Conservation (phyloP, 2,113 vertebrate genomes). For the Callorhinus ursinus region DNA sequence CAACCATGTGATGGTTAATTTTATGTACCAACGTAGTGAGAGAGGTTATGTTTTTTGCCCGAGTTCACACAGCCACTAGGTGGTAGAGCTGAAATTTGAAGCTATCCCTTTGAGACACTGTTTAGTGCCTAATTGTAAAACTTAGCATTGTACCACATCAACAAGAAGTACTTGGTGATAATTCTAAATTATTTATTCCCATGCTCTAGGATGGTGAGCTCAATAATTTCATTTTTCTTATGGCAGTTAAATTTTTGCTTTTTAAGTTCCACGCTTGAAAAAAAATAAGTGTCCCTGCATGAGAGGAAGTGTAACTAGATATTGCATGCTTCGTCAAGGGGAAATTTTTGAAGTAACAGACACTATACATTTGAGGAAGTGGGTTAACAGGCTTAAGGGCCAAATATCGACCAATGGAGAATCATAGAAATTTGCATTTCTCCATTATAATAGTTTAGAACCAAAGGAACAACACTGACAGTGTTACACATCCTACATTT, state of each 20-base stretch:
- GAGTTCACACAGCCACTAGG: not conserved
- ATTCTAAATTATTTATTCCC: not conserved
- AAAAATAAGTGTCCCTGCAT: constrained; percentile 46
- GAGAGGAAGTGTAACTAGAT: constrained; percentile 75
- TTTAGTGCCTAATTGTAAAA: not conserved
- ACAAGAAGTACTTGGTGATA: not conserved
- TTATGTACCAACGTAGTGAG: not conserved
- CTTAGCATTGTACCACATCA: not conserved
- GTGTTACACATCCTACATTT: rapidly evolving
- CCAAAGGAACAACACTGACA: not conserved
- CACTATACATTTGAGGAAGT: not conserved
- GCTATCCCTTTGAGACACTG: not conserved
- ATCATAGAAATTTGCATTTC: not conserved
- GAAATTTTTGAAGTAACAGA: constrained; percentile 49
- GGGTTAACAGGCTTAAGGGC: not conserved
- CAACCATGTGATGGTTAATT: not conserved
- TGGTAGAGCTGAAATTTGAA: not conserved
- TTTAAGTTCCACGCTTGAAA: constrained; percentile 44
- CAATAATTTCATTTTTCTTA: not conserved
- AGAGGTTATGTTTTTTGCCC: not conserved
- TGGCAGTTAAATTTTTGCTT: not conserved
- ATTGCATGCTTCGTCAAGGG: not conserved
- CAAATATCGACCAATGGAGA: rapidly evolving
- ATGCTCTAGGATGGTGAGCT: not conserved
- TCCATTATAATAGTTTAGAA: not conserved